phyloP scores from a whole-genome alignment of 2,797 vertebrate species.

The Atherinosoma microstoma region DNA sequence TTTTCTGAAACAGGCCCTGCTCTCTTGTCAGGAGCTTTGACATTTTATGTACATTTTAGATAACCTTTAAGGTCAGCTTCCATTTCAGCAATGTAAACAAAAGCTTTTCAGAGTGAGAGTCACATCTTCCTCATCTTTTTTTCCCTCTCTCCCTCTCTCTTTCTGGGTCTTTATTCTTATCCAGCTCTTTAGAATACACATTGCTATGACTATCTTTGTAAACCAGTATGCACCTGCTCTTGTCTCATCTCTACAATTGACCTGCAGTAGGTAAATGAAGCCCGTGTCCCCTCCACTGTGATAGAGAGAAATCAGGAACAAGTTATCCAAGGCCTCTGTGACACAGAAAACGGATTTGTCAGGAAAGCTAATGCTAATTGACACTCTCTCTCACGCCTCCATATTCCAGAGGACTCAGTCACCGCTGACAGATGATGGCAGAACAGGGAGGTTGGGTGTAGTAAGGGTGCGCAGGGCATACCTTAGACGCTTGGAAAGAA shows the following conservation, averaged over 20 bases:
- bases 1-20: constrained; percentile 54
- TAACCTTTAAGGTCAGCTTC: constrained; percentile 75
- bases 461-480: constrained; percentile 79
- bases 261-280: constrained; percentile 58
- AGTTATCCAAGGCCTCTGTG: constrained; percentile 77
- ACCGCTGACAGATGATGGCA: constrained; percentile 91
- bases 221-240: constrained; percentile 10
- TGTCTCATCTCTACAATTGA: constrained; percentile 71
- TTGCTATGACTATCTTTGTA: constrained; percentile 6
- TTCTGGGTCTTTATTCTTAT: constrained; percentile 20
- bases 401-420: constrained; percentile 88
- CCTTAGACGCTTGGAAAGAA: constrained; percentile 88
- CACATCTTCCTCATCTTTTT: constrained; percentile 38
- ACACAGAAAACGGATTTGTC: constrained; percentile 78
- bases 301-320: constrained; percentile 74
- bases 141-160: constrained; percentile 2
- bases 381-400: constrained; percentile 87
- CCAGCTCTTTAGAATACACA: constrained; percentile 30
- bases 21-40: constrained; percentile 69
- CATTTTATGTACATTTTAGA: constrained; percentile 75
- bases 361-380: constrained; percentile 89
- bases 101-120: constrained; percentile 60
- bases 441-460: constrained; percentile 80
- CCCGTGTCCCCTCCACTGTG: constrained; percentile 39
- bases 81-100: constrained; percentile 70